These are phyloP conservation scores for Endotricha flammealis DNA, from an alignment of 2,888 invertebrate genomes.

Conservation along the genomic window DNA sequence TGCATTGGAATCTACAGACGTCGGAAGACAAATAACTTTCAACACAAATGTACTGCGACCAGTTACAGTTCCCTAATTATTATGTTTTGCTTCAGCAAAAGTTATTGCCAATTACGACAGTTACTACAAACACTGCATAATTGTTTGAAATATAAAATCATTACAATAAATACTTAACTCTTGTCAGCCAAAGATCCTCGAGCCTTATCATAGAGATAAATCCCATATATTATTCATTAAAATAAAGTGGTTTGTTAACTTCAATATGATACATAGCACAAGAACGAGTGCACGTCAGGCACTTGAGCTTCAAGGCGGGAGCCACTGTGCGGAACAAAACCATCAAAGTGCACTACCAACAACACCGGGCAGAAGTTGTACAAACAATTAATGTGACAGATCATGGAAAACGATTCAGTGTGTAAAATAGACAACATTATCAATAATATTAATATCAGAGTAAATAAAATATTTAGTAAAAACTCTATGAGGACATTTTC, in stretches of 20 bases:
- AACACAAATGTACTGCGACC: too few species aligned
- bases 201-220: too few species aligned
- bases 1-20: conserved; percentile 23
- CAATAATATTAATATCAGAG: conserved; percentile 44
- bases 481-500: conserved; percentile 66
- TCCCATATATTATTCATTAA: too few species aligned
- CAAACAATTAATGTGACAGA: conserved; percentile 32
- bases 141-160: conserved; percentile 29
- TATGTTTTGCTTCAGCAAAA: too few species aligned
- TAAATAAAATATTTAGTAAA: conserved; percentile 71
- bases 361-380: conserved; percentile 11
- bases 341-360: conserved; percentile 8
- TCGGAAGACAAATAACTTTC: conserved; percentile 30
- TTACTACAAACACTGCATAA: conserved; percentile 28
- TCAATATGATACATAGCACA: too few species aligned
- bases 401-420: conserved; percentile 29
- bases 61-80: too few species aligned
- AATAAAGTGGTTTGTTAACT: too few species aligned
- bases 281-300: too few species aligned
- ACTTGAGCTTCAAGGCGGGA: too few species aligned
- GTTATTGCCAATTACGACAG: too few species aligned
- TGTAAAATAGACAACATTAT: conserved; percentile 36
- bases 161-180: conserved; percentile 7
- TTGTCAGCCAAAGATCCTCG: too few species aligned
- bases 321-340: conserved; percentile 13